phyloP scores from a whole-genome alignment of 2,888 invertebrate genomes.

The Drosophila ochracea region DNA sequence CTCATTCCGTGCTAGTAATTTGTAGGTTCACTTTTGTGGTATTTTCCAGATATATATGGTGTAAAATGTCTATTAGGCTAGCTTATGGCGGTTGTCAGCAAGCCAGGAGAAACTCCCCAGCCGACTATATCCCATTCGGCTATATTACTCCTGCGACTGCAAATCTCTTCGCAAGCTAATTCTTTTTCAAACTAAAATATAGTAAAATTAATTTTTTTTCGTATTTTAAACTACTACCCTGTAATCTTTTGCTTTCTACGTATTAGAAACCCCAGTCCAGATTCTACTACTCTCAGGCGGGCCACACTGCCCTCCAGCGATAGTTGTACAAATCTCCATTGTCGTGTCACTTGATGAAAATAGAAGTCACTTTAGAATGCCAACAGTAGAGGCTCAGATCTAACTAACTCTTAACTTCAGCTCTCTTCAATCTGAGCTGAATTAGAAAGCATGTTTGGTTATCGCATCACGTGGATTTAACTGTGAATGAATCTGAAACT shows the following conservation, averaged over 20 bases:
- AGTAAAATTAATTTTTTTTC: no score
- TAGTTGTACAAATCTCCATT: background rate
- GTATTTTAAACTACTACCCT: no score
- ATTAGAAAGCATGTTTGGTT: constrained; percentile 51
- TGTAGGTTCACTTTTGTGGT: background rate
- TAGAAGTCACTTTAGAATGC: constrained; percentile 32
- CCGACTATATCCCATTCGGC: background rate
- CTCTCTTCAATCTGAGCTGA: constrained; percentile 4
- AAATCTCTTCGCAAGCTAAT: background rate
- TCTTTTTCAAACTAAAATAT: background rate
- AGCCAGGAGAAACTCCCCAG: background rate
- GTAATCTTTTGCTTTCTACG: background rate
- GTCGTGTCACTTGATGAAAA: constrained; percentile 1
- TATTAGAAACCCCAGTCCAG: background rate
- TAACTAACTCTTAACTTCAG: constrained; percentile 35
- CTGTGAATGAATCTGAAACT: constrained; percentile 57
- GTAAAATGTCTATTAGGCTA: background rate
- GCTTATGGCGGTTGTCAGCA: background rate
- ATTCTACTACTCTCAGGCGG: constrained; percentile 8
- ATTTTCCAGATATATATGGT: background rate
- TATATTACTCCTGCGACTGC: background rate
- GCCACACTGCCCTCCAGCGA: background rate
- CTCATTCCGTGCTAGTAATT: background rate
- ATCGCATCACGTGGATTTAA: constrained; percentile 47
- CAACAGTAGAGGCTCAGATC: constrained; percentile 13